Base-by-base conservation (phyloP, 2,888 invertebrate genomes). In the Brassicogethes aeneus region DNA sequence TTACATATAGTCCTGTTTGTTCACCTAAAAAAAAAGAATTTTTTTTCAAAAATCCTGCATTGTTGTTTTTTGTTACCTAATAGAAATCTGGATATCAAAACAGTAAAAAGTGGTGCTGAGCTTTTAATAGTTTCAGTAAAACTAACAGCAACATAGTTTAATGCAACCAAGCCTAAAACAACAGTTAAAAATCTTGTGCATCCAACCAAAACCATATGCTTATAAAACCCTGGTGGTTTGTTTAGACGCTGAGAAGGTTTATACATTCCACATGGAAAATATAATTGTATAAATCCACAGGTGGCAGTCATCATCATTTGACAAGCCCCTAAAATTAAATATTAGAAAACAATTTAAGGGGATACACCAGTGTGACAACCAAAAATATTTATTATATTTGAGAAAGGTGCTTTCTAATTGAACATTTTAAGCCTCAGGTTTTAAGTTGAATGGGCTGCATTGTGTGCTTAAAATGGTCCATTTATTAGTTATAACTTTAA, bases 41-140 rank as follows among this genome's bases (percentile, higher is more conserved):
- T n/a, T n/a, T n/a, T n/a, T n/a, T n/a, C n/a, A n/a, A n/a, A n/a
- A n/a, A n/a, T n/a, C 7, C 13, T 29, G n/a, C 7, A n/a, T n/a
- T n/a, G n/a, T n/a, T n/a, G n/a, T n/a, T n/a, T n/a, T n/a, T n/a
- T n/a, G n/a, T n/a, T 66, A 76, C 78, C 77, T 61, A 78, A 66
- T 53, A 78, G 67, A 62, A 73, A 70, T 64, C 79, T 73, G 37
- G 84, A 81, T 54, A 86, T 82, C 45, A 84, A 63, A 42, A 86
- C 85, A 31, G 86, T 86, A 64, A 85, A 85, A 39, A 85, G 70
- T 30, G 86, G 86, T 13, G 85, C 85, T 17, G 85, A 84, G 65
- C 84, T 84, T 64, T 86, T 86, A 35, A 86, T 81, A 10, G 85
- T 85, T 66, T 85, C 85, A 34, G 85, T 85, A 63, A 86, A 86